Evolutionary conservation across 2,888 invertebrate genomes (phyloP).

Genomic region (Fragum fragum): DNA sequence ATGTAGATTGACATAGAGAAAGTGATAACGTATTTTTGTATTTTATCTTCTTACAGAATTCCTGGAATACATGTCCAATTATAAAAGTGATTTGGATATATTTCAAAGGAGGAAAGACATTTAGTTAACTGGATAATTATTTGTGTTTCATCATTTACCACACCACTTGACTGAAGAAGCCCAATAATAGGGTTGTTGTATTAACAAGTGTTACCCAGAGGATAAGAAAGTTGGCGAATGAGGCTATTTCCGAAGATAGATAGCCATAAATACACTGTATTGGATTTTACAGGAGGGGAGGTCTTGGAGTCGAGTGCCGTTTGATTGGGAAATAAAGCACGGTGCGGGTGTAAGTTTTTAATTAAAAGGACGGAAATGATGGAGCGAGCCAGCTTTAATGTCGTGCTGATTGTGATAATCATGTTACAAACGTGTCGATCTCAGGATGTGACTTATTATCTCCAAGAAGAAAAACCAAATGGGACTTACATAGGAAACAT

Average conservation of each 20-base stretch:
- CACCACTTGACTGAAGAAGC: neutral
- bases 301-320: neutral
- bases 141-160: neutral
- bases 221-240: neutral
- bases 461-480: conserved; percentile 78
- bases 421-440: conserved; percentile 10
- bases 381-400: conserved; percentile 1
- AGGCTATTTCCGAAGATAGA: conserved; percentile 4
- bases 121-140: neutral
- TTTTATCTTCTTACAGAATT: neutral
- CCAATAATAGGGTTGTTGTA: neutral
- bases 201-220: conserved; percentile 6
- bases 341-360: conserved; percentile 5
- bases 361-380: conserved; percentile 24
- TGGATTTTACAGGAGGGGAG: conserved; percentile 12
- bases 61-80: neutral
- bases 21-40: neutral
- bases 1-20: neutral
- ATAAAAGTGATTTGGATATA: neutral
- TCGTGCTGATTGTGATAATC: conserved; percentile 25
- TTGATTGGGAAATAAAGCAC: conserved; percentile 26
- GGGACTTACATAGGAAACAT: conserved; percentile 77
- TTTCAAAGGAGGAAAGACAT: neutral
- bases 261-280: conserved; percentile 23
- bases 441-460: conserved; percentile 72